Percentiles rank a stretch among this genome's conserved stretches.
phyloP scores from a whole-genome alignment of 2,797 vertebrate genomes.

The Momotus momota region DNA sequence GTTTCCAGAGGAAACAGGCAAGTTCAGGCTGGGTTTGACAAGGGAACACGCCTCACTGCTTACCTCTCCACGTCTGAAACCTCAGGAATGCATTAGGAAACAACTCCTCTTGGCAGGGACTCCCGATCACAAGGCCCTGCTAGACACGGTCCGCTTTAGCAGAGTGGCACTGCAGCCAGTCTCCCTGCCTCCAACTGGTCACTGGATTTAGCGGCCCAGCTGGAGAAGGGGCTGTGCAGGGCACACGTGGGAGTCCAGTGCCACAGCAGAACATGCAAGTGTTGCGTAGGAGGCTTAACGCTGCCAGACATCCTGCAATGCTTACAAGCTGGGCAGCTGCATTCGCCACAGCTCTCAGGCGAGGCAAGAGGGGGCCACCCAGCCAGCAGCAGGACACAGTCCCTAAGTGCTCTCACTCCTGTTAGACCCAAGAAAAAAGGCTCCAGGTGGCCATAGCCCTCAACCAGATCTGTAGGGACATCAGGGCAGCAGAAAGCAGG shows the following conservation, averaged over 20 bases:
- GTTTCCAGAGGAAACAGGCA: conserved; percentile 26
- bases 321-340: background rate
- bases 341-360: background rate
- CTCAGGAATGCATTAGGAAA: conserved; percentile 9
- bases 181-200: accelerated
- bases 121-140: background rate
- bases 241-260: background rate
- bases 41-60: background rate
- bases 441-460: background rate
- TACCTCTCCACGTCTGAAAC: background rate
- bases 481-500: background rate
- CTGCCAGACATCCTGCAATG: background rate
- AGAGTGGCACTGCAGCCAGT: background rate
- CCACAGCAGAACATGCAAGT: background rate
- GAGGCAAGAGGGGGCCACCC: background rate
- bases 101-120: conserved; percentile 1
- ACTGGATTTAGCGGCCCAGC: background rate
- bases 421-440: background rate
- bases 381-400: accelerated
- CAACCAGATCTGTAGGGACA: background rate
- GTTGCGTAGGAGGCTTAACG: background rate
- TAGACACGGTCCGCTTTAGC: background rate
- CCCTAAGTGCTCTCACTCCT: background rate
- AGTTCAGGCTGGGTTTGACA: conserved; percentile 1
- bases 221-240: background rate